Evolutionary conservation across 2,888 invertebrate genomes (phyloP).

Genomic region (Caenorhabditis macrosperma): DNA sequence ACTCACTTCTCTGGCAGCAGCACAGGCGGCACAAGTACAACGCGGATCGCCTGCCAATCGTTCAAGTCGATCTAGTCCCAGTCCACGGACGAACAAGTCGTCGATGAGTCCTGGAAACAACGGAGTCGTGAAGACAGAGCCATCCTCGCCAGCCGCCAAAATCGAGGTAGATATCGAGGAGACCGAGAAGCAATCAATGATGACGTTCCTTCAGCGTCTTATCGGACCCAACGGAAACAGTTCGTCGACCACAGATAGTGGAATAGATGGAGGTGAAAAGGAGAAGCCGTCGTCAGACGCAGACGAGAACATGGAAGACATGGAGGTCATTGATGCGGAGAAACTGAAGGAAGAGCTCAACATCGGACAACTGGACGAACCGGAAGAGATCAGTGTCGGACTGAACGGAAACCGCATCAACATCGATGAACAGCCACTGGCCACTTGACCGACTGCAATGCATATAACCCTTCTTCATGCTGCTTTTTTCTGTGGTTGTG

Average conservation of each 20-base stretch:
- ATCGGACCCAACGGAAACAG: constrained; percentile 47
- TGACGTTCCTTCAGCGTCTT: constrained; percentile 49
- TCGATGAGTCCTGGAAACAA: constrained; percentile 44
- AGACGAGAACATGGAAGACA: constrained; percentile 54
- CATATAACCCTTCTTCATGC: neutral
- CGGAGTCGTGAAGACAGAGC: constrained; percentile 35
- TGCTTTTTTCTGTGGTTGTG: constrained; percentile 34
- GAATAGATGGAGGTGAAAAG: constrained; percentile 36
- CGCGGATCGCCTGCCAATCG: constrained; percentile 37
- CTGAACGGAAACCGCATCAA: constrained; percentile 57
- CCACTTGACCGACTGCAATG: constrained; percentile 19
- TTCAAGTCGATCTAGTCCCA: constrained; percentile 52
- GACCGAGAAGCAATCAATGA: constrained; percentile 47
- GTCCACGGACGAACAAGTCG: constrained; percentile 55
- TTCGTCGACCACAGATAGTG: constrained; percentile 33
- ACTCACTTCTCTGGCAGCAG: constrained; percentile 60
- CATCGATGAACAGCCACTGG: constrained; percentile 47
- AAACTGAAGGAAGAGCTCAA: constrained; percentile 56
- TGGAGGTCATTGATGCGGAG: constrained; percentile 57
- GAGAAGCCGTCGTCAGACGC: constrained; percentile 45
- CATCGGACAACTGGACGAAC: constrained; percentile 53
- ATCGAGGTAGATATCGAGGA: constrained; percentile 52
- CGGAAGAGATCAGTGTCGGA: constrained; percentile 60
- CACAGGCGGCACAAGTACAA: constrained; percentile 54
- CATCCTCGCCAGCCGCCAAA: constrained; percentile 54